Percentiles rank a stretch among this genome's conserved stretches.
These are phyloP conservation scores for Nasonia vitripennis DNA, from an alignment of 1,140 invertebrate genomes.

Conservation along the genomic window DNA sequence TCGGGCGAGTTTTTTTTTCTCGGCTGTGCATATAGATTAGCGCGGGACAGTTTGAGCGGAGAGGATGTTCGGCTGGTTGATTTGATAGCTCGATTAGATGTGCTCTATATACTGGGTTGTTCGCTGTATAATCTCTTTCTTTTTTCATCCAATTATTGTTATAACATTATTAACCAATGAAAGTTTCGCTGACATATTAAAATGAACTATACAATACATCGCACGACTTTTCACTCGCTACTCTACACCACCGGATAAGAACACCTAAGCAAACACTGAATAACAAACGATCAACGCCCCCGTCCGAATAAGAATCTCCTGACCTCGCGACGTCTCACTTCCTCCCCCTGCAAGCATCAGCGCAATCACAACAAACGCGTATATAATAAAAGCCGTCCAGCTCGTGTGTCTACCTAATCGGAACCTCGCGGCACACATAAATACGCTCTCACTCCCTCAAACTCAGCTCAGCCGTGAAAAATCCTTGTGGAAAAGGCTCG, in stretches of 20 bases:
- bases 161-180: no score
- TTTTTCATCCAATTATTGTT: no score
- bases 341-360: no score
- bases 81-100: neutral
- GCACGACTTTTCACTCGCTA: no score
- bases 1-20: neutral
- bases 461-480: conserved; percentile 35
- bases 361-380: neutral
- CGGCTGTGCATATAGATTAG: neutral
- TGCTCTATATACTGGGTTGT: no score
- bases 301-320: neutral
- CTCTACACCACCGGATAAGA: no score
- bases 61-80: neutral
- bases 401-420: neutral
- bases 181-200: no score
- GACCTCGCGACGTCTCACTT: neutral
- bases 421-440: neutral
- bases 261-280: no score
- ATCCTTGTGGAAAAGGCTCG: conserved; percentile 30
- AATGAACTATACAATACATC: no score
- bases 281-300: no score
- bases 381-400: neutral
- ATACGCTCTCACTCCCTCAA: neutral
- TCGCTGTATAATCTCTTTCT: no score
- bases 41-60: neutral